A percentile compares a stretch with the other conserved stretches of the same genome.
These are phyloP conservation scores for Centruroides vittatus DNA, from an alignment of 1,140 invertebrate genomes.

Conservation along the genomic window DNA sequence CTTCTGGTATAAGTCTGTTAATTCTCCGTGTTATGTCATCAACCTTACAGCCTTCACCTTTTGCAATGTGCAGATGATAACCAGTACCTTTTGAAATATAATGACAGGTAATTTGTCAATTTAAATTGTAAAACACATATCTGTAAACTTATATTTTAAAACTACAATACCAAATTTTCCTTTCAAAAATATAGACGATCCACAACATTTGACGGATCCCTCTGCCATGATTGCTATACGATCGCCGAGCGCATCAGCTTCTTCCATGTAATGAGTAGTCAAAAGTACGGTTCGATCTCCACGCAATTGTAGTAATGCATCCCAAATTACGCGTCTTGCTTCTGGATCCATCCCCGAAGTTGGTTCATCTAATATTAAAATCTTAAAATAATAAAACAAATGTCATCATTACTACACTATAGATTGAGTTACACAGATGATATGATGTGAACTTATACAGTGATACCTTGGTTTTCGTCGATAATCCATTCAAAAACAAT, in stretches of 20 bases:
- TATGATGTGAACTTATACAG: too few relatives aligned
- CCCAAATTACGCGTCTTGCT: conserved; percentile 43
- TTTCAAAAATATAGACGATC: conserved; percentile 40
- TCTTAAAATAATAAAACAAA: conserved; percentile 20
- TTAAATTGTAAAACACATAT: not conserved
- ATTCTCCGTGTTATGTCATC: conserved; percentile 1
- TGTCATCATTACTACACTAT: not conserved
- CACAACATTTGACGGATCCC: conserved; percentile 36
- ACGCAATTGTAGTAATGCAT: conserved; percentile 26
- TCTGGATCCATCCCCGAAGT: conserved; percentile 38
- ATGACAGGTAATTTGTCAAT: too few relatives aligned
- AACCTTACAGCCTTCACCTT: conserved; percentile 8
- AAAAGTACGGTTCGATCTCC: conserved; percentile 59
- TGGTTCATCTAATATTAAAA: conserved; percentile 29
- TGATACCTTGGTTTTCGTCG: too few relatives aligned
- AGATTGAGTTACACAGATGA: not conserved
- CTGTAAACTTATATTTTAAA: not conserved
- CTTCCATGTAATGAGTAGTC: conserved; percentile 97
- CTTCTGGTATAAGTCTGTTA: conserved; percentile 7
- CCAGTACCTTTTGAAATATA: conserved; percentile 17
- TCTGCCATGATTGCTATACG: conserved; percentile 40
- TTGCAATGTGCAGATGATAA: conserved; percentile 20
- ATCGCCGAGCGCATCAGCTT: conserved; percentile 61
- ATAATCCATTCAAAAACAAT: too few relatives aligned
- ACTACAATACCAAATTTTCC: conserved; percentile 30